Base-by-base conservation (phyloP, 2,888 invertebrate species). In the Eueremaeus valkanovi region DNA sequence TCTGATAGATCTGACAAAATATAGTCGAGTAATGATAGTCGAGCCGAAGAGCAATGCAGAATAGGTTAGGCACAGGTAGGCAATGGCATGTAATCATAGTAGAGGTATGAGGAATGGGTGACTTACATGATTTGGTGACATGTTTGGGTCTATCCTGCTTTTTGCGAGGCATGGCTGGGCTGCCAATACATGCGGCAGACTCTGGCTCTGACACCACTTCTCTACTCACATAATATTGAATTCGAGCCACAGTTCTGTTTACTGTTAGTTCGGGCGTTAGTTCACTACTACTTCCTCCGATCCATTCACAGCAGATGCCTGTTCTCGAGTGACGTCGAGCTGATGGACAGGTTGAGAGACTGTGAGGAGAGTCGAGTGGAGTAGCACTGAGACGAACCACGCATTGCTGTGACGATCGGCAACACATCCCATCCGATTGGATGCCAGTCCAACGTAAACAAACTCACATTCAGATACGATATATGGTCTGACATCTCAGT, bases 81-180 rank as follows among this genome's bases (percentile, higher is more conserved):
- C n/a, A n/a, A n/a, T n/a, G n/a, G n/a, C n/a, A n/a, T n/a, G n/a
- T n/a, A n/a, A n/a, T n/a, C n/a, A n/a, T 42, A 42, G 42, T 42
- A 42, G 13, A 42, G 42, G 42, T 42, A 11, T 42, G 2, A 63
- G 18, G 31, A 21, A 40, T 1, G 31, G 68, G 8, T 21, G 61
- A 74, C 74, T 74, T 74, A 74, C 74, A 49, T n/a, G n/a, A n/a
- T 66, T 74, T 66, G 45, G 66, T 61, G 36, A 68, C 68, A 40
- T 66, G 74, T 74, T 74, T 74, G 27, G 74, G 74, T 66, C 74
- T 63, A 74, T 74, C 74, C 49, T 74, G 74, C 49, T 74, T 74
- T 49, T 66, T 63, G 16, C 74, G 58, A 61, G 74, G 74, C 74
- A 74, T 74, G 63, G 33, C 73, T 73, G 40, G n/a, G n/a, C 42